These are phyloP conservation scores for Diorhabda elongata DNA, from an alignment of 1,140 invertebrate genomes.

Conservation along the genomic window DNA sequence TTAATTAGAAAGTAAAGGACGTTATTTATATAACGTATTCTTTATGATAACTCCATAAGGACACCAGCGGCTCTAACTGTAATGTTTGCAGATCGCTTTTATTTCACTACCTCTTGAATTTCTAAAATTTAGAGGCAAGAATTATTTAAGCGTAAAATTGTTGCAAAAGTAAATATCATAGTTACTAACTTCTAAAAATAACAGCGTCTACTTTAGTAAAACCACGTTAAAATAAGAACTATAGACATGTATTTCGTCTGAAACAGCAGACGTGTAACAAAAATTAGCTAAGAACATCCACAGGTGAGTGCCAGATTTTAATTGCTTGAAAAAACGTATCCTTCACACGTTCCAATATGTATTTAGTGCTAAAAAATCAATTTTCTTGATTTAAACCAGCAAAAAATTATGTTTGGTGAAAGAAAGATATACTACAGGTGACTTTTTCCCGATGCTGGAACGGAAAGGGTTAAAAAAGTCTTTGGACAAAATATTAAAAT, in stretches of 20 bases:
- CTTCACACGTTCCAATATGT: slow-evolving; percentile 5
- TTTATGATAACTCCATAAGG: no score
- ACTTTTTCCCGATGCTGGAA: slow-evolving; percentile 9
- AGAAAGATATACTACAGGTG: slow-evolving; percentile 10
- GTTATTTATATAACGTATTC: no score
- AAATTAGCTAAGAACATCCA: background rate
- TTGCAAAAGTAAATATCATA: slow-evolving; percentile 7
- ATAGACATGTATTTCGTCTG: background rate
- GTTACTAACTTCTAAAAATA: slow-evolving; percentile 5
- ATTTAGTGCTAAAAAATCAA: slow-evolving; percentile 10
- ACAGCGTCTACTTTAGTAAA: slow-evolving; percentile 7
- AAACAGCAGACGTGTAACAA: slow-evolving; percentile 1
- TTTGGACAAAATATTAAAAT: no score
- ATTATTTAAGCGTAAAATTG: slow-evolving; percentile 6
- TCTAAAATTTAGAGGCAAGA: background rate
- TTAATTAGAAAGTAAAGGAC: no score
- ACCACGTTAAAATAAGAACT: slow-evolving; percentile 5
- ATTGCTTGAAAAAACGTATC: slow-evolving; percentile 3
- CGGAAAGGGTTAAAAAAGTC: background rate
- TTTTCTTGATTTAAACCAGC: slow-evolving; percentile 6
- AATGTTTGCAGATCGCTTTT: no score
- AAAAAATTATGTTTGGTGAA: slow-evolving; percentile 7
- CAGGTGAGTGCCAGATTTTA: slow-evolving; percentile 3
- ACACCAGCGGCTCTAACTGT: no score
- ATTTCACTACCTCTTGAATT: no score